phyloP scores from a whole-genome alignment of 1,140 invertebrate genomes.

The Papilio glaucus region DNA sequence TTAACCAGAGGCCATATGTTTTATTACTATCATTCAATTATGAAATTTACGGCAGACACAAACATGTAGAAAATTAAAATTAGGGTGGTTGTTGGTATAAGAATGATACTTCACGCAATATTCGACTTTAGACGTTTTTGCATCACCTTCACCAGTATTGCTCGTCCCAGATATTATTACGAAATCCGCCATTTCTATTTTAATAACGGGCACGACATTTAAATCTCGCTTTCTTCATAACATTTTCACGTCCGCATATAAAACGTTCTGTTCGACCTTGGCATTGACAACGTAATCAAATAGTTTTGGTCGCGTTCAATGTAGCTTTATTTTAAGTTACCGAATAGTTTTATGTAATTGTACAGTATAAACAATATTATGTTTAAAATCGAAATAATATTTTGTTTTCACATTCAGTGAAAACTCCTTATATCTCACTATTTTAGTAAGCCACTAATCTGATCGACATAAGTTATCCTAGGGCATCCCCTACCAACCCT shows the following conservation, averaged over 20 bases:
- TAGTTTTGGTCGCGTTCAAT: background rate
- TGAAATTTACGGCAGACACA: background rate
- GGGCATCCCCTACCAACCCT: too few relatives aligned
- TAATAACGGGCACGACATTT: constrained; percentile 8
- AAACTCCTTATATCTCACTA: too few relatives aligned
- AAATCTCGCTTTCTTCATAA: background rate
- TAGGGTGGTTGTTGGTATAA: constrained; percentile 28
- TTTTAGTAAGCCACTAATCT: too few relatives aligned
- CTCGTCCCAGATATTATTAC: constrained; percentile 37
- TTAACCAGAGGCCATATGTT: too few relatives aligned
- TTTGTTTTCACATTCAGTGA: too few relatives aligned
- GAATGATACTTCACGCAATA: constrained; percentile 50
- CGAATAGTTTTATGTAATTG: too few relatives aligned
- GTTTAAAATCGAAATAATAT: too few relatives aligned
- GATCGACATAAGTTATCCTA: too few relatives aligned
- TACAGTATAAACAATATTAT: too few relatives aligned
- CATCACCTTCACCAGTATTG: constrained; percentile 41
- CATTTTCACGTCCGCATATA: background rate
- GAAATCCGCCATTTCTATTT: constrained; percentile 44
- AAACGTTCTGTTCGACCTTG: constrained; percentile 6
- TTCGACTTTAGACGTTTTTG: constrained; percentile 39
- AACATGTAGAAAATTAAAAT: too few relatives aligned
- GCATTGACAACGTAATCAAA: constrained; percentile 15
- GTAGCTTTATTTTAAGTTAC: too few relatives aligned
- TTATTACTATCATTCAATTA: background rate